These are phyloP conservation scores for Pionites leucogaster DNA, from an alignment of 2,113 vertebrate genomes.

Conservation along the genomic window DNA sequence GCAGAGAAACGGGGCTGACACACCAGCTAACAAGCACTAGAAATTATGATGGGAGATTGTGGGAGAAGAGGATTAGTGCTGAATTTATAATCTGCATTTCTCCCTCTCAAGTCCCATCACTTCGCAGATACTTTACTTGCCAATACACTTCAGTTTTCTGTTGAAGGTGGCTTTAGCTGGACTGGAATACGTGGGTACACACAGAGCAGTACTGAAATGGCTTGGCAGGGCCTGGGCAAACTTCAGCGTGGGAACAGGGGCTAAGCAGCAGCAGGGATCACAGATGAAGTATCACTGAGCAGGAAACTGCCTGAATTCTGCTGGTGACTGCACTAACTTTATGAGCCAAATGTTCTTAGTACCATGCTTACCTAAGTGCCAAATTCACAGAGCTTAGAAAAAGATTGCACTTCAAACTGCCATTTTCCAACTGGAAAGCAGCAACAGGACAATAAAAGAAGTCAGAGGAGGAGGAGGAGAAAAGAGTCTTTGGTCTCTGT, in stretches of 20 bases:
- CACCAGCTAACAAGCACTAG: neutral
- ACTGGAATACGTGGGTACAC: neutral
- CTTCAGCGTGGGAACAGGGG: neutral
- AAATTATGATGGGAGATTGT: rapidly evolving
- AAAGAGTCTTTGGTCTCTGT: neutral
- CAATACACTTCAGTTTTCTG: neutral
- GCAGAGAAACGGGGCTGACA: neutral
- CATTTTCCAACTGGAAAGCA: neutral
- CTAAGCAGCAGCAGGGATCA: neutral
- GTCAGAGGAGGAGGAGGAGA: neutral
- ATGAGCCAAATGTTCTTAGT: neutral
- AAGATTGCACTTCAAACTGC: neutral
- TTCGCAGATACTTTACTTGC: neutral
- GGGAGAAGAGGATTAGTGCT: neutral
- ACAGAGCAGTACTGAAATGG: too few relatives aligned
- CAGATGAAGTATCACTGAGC: neutral
- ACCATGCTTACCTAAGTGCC: neutral
- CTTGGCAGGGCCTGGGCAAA: neutral
- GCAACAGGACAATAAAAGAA: neutral
- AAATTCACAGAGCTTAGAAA: neutral
- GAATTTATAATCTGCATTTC: neutral
- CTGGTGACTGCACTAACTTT: neutral
- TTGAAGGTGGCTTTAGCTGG: neutral
- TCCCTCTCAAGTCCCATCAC: neutral
- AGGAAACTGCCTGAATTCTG: neutral